These are phyloP conservation scores for Apotomis turbidana DNA, from an alignment of 2,888 invertebrate species.

Conservation along the genomic window DNA sequence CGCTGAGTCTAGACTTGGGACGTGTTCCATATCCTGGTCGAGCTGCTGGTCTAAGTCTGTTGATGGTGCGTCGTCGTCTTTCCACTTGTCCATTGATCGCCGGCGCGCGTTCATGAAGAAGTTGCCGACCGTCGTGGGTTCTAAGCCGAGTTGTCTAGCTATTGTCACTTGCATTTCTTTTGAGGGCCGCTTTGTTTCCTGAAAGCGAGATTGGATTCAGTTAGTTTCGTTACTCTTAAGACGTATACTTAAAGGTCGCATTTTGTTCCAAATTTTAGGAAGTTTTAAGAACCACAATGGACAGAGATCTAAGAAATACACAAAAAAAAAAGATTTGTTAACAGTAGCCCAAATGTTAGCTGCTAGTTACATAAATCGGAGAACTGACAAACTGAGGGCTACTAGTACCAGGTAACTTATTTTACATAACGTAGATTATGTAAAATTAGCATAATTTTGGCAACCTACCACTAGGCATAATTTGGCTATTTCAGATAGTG, in stretches of 20 bases:
- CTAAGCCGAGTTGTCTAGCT: constrained; percentile 97
- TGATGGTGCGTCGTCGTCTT: constrained; percentile 93
- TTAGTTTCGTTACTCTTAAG: neutral
- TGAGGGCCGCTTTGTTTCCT: constrained; percentile 99
- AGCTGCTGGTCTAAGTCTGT: constrained; percentile 82
- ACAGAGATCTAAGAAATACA: too few relatives aligned
- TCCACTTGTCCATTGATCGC: constrained; percentile 99
- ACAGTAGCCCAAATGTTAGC: too few relatives aligned
- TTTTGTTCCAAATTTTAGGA: too few relatives aligned
- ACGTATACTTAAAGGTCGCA: neutral
- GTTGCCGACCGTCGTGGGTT: constrained; percentile 99
- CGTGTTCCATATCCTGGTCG: constrained; percentile 77
- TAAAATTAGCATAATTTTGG: too few relatives aligned
- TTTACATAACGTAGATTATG: too few relatives aligned
- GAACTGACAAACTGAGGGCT: too few relatives aligned
- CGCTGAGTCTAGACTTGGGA: constrained; percentile 73
- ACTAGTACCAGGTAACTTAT: too few relatives aligned
- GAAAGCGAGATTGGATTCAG: constrained; percentile 55
- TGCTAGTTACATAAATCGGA: too few relatives aligned
- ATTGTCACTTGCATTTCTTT: constrained; percentile 99
- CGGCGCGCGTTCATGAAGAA: constrained; percentile 99
- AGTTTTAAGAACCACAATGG: too few relatives aligned
- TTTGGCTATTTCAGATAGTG: too few relatives aligned
- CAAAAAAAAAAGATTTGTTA: too few relatives aligned
- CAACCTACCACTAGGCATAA: too few relatives aligned